Conservation (phyloP, 2,113 vertebrate species). For the Eurystomus gularis region DNA sequence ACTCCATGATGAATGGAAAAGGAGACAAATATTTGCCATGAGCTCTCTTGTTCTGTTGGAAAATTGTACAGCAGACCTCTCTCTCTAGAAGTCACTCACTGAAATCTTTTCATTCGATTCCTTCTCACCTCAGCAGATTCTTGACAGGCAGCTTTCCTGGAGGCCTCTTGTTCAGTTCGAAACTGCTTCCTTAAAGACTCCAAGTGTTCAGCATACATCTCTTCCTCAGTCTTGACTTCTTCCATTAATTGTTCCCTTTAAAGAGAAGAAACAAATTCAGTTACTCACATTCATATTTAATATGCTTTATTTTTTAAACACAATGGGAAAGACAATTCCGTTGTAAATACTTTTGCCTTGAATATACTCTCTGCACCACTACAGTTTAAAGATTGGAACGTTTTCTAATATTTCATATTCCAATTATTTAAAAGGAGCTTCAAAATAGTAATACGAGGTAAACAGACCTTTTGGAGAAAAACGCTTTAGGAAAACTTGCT, state of each 20-base stretch:
- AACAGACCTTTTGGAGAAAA: background rate
- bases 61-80: background rate
- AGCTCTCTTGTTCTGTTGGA: background rate
- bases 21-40: background rate
- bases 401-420: background rate
- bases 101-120: background rate
- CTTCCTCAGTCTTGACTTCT: slow-evolving; percentile 61
- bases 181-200: slow-evolving; percentile 71
- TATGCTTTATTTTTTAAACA: background rate
- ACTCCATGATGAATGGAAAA: background rate
- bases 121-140: slow-evolving; percentile 64
- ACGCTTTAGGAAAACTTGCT: too few species aligned
- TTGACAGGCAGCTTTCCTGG: slow-evolving; percentile 53
- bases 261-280: background rate
- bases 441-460: background rate
- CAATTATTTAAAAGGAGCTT: background rate
- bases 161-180: slow-evolving; percentile 55
- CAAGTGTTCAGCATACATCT: slow-evolving; percentile 50
- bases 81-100: background rate
- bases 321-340: background rate
- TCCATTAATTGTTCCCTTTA: slow-evolving; percentile 68
- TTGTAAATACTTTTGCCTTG: background rate
- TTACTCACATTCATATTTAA: background rate
- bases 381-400: background rate
- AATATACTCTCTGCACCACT: background rate